Evolutionary conservation across 2,888 invertebrate species (phyloP).

Genomic region (Mythimna lalbum): DNA sequence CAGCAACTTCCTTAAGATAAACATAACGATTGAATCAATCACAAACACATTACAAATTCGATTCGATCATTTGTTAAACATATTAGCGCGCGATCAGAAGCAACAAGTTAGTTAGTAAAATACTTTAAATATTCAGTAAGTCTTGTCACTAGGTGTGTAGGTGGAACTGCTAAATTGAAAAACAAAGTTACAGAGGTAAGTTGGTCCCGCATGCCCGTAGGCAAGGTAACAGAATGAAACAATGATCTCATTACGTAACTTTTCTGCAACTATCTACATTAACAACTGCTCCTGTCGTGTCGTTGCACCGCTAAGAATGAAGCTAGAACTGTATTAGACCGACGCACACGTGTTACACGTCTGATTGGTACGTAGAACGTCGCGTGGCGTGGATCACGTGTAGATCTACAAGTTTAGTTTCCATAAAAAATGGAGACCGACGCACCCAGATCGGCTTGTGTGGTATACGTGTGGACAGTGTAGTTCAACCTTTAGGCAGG

Average conservation of each 20-base stretch:
- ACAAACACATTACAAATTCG: slow-evolving; percentile 68
- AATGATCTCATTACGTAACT: slow-evolving; percentile 66
- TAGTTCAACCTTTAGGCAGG: slow-evolving; percentile 7
- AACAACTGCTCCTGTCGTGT: slow-evolving; percentile 34
- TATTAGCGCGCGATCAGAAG: slow-evolving; percentile 48
- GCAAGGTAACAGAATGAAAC: slow-evolving; percentile 61
- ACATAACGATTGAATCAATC: slow-evolving; percentile 69
- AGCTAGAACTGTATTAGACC: too few relatives aligned
- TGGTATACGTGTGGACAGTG: too few relatives aligned
- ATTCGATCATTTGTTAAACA: slow-evolving; percentile 60
- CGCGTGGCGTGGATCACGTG: too few relatives aligned
- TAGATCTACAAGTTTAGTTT: too few relatives aligned
- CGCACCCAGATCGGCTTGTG: too few relatives aligned
- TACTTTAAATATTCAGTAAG: slow-evolving; percentile 54
- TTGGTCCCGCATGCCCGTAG: slow-evolving; percentile 48
- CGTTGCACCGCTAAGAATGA: slow-evolving; percentile 24
- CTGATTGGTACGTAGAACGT: too few relatives aligned
- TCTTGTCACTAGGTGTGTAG: slow-evolving; percentile 42
- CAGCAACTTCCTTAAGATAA: slow-evolving; percentile 68
- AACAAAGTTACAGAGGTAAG: slow-evolving; percentile 41
- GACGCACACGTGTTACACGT: too few relatives aligned
- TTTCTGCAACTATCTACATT: slow-evolving; percentile 52
- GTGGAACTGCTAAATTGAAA: slow-evolving; percentile 40
- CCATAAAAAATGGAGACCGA: too few relatives aligned
- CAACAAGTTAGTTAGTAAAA: slow-evolving; percentile 48